Base-by-base conservation (phyloP, 2,113 vertebrate species). In the Oreochromis aureus region DNA sequence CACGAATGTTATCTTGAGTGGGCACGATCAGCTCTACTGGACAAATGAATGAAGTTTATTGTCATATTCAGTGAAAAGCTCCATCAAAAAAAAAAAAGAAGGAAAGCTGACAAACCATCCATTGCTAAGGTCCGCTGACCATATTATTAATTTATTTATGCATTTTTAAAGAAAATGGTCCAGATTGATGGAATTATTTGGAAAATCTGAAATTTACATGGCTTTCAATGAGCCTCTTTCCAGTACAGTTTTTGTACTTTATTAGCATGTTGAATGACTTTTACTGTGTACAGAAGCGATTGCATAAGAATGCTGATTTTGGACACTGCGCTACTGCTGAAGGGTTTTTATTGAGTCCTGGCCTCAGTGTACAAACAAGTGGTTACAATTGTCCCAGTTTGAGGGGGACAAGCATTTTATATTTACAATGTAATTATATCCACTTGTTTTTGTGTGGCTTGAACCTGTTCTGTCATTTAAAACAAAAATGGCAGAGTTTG, bases 351-450 rank as follows among this genome's bases (percentile, higher is more conserved):
- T 88, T 84, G 71, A 63, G 48, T 48, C 46, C 53, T 84, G 82
- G 48, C 84, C 79, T 82, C 1, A 4, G 41, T 85, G 61, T 80
- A 84, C 81, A 89, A 85, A 92, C 82, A 88, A 86, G 76, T 86
- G 79, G 82, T 90, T 81, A 53, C 32, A 83, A 36, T 80, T 59
- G 34, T 71, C 36, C 55, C 66, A 63, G 78, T 86, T 66, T 86
- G 10, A 59, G 36, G 10, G 8, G 32, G 41, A 85, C 80, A 81
- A 80, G 76, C 90, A 83, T 89, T 91, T 91, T 81, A 92, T 94
- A 86, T 93, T 93, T 86, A 71, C 89, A 87, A 63, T 88, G 80
- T 89, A 87, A 90, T 93, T 84, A 48, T 83, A 93, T 71, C 51
- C 41, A 5, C 9, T 76, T 79, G 86, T 73, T 82, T 90, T 89